Evolutionary conservation across 1,140 invertebrate species (phyloP).

Genomic region (Cyclargus thomasi): DNA sequence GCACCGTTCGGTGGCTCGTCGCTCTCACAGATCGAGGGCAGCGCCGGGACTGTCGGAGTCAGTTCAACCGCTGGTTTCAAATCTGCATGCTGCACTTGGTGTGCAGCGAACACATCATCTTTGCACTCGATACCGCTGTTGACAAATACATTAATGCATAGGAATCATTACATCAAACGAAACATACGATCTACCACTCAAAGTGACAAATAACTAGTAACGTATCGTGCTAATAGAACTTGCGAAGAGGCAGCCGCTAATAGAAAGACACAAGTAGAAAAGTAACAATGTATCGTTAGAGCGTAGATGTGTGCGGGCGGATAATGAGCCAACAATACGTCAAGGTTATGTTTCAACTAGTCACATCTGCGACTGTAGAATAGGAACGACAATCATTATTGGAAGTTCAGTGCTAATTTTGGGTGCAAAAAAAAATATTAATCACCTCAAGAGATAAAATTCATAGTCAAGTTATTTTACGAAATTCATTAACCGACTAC

Average conservation of each 20-base stretch:
- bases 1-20: slow-evolving; percentile 53
- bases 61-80: slow-evolving; percentile 50
- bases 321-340: slow-evolving; percentile 61
- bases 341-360: slow-evolving; percentile 46
- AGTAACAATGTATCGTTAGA: slow-evolving; percentile 32
- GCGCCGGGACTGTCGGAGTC: slow-evolving; percentile 33
- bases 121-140: slow-evolving; percentile 90
- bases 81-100: slow-evolving; percentile 77
- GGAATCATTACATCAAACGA: slow-evolving; percentile 30
- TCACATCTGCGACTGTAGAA: slow-evolving; percentile 27
- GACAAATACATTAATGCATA: slow-evolving; percentile 60
- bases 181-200: slow-evolving; percentile 31
- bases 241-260: slow-evolving; percentile 40
- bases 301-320: slow-evolving; percentile 39
- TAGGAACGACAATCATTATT: slow-evolving; percentile 21
- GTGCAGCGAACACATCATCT: slow-evolving; percentile 89
- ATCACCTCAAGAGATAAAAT: too few relatives aligned
- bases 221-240: slow-evolving; percentile 24
- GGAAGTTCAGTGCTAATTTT: neutral
- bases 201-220: slow-evolving; percentile 9
- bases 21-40: slow-evolving; percentile 29
- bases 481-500: too few relatives aligned
- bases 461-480: too few relatives aligned
- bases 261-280: slow-evolving; percentile 40
- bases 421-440: neutral